Conservation (phyloP, 2,113 vertebrate species). For the Terrapene triunguis region DNA sequence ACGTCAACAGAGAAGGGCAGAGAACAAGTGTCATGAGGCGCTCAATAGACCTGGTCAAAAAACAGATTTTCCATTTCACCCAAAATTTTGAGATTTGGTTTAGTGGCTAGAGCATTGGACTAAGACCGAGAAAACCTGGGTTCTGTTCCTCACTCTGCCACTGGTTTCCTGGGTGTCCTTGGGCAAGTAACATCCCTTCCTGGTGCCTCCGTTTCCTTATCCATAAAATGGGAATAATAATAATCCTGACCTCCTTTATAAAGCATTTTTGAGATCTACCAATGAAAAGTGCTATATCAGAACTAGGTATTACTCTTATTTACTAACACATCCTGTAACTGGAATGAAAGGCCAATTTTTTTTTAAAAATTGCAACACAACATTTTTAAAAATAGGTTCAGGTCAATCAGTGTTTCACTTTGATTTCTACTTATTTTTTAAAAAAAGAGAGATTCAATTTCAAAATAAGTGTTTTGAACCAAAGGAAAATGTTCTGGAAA, state of each 20-base stretch:
- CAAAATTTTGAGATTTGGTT: rapidly evolving
- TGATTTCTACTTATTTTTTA: background rate
- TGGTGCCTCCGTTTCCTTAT: background rate
- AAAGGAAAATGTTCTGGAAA: background rate
- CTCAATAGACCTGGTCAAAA: background rate
- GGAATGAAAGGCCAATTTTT: background rate
- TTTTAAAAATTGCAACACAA: too few relatives aligned
- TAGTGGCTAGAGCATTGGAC: background rate
- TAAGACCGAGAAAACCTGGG: background rate
- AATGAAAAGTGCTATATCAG: background rate
- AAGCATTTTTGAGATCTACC: background rate
- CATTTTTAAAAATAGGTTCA: background rate
- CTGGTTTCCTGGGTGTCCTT: too few relatives aligned
- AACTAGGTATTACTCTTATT: background rate
- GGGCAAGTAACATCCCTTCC: background rate
- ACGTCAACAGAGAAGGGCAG: background rate
- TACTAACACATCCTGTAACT: background rate
- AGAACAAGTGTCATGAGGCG: background rate
- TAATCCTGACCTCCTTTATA: background rate
- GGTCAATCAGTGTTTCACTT: background rate
- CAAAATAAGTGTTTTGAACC: background rate
- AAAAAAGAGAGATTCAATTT: background rate
- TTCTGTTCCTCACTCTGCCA: too few relatives aligned
- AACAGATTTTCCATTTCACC: background rate
- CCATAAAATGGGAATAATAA: background rate